Percentiles rank a stretch among this genome's conserved stretches.
Evolutionary conservation across 2,888 invertebrate species (phyloP).

Genomic region (Bombyx huttoni): DNA sequence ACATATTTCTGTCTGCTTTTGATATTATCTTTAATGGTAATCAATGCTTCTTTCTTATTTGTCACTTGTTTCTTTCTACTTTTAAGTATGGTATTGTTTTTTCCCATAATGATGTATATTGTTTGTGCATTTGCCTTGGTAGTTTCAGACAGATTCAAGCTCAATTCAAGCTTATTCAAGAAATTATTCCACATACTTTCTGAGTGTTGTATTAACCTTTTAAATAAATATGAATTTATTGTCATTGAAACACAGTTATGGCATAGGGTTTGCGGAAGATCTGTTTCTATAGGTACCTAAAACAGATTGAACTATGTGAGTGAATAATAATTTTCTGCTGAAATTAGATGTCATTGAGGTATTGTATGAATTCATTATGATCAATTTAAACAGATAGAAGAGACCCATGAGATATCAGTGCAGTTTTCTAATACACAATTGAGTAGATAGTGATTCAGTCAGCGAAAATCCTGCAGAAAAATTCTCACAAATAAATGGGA

Average conservation of each 20-base stretch:
- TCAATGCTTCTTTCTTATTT: constrained; percentile 26
- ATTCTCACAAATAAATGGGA: background rate
- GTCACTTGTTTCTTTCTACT: constrained; percentile 22
- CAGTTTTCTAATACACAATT: no score
- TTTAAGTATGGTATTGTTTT: constrained; percentile 28
- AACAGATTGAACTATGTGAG: constrained; percentile 8
- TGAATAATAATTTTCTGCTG: no score
- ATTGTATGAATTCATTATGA: no score
- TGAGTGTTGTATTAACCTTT: constrained; percentile 32
- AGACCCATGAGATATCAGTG: no score
- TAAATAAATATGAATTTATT: constrained; percentile 37
- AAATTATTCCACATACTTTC: constrained; percentile 29
- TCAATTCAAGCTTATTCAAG: constrained; percentile 20
- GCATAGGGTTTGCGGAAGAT: constrained; percentile 40
- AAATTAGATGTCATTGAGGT: no score
- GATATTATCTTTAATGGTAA: constrained; percentile 30
- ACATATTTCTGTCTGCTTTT: constrained; percentile 24
- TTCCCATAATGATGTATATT: constrained; percentile 30
- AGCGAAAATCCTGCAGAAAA: no score
- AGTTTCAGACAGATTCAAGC: constrained; percentile 20
- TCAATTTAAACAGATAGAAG: no score
- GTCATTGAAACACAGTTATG: constrained; percentile 31
- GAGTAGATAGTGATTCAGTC: no score
- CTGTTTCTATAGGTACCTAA: constrained; percentile 29
- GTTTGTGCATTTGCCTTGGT: constrained; percentile 22